Percentiles rank a stretch among this genome's conserved stretches.
Evolutionary conservation across 2,888 invertebrate genomes (phyloP).

Genomic region (Watsonalla binaria): DNA sequence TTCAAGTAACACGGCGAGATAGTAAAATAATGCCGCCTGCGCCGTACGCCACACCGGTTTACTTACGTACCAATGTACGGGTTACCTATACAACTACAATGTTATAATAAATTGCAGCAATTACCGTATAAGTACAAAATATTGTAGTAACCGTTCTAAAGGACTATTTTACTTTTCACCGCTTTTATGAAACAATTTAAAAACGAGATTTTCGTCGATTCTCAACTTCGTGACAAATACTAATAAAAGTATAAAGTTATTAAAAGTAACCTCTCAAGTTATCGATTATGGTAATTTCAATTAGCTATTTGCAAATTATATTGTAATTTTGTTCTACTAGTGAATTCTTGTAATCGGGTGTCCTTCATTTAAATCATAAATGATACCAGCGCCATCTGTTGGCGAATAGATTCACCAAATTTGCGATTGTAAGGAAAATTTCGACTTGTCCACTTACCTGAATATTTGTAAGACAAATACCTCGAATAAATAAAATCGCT

Average conservation of each 20-base stretch:
- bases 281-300: neutral
- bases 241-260: neutral
- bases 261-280: neutral
- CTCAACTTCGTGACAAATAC: neutral
- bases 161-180: constrained; percentile 33
- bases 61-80: constrained; percentile 28
- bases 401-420: too few relatives aligned
- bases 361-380: neutral
- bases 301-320: neutral
- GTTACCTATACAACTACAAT: constrained; percentile 57
- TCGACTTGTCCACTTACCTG: too few relatives aligned
- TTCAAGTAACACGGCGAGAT: constrained; percentile 48
- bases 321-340: neutral
- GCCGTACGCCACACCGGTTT: constrained; percentile 53
- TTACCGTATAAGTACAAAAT: constrained; percentile 52
- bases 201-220: neutral
- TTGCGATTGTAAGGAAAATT: too few relatives aligned
- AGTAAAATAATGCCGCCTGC: constrained; percentile 42
- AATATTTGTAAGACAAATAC: too few relatives aligned
- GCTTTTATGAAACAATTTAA: too few relatives aligned
- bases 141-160: constrained; percentile 35
- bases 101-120: constrained; percentile 67
- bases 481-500: too few relatives aligned
- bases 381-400: neutral
- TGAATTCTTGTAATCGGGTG: too few relatives aligned